phyloP scores from a whole-genome alignment of 2,113 vertebrate species.

The Apus apus region DNA sequence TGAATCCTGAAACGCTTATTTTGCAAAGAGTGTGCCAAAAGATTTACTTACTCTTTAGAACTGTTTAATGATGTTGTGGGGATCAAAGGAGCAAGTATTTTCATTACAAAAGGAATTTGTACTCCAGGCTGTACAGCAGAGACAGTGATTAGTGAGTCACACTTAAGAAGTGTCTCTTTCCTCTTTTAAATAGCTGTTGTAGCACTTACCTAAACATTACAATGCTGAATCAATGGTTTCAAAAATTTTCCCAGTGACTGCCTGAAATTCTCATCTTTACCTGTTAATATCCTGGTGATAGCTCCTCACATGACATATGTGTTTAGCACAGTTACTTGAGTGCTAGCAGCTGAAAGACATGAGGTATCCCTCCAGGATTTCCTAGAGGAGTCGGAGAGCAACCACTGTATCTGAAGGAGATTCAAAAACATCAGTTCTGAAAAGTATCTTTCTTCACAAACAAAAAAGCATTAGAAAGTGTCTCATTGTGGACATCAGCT shows the following conservation, averaged over 20 bases:
- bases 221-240: constrained; percentile 36
- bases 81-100: constrained; percentile 74
- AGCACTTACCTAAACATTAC: constrained; percentile 64
- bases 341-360: background rate
- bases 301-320: background rate
- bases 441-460: background rate
- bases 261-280: constrained; percentile 42
- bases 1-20: constrained; percentile 62
- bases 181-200: constrained; percentile 44
- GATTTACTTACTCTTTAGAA: constrained; percentile 72
- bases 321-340: background rate
- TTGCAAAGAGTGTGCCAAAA: constrained; percentile 64
- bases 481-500: background rate
- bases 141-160: constrained; percentile 76
- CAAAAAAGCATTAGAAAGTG: background rate
- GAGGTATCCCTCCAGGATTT: background rate
- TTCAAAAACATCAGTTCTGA: background rate
- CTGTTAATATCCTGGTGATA: background rate
- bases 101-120: constrained; percentile 75
- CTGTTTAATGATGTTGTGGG: constrained; percentile 66
- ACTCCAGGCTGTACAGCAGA: constrained; percentile 53
- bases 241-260: background rate
- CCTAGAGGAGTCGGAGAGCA: background rate
- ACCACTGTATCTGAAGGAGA: background rate
- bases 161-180: constrained; percentile 55